phyloP scores from a whole-genome alignment of 2,888 invertebrate species.

The Agriopis marginaria region DNA sequence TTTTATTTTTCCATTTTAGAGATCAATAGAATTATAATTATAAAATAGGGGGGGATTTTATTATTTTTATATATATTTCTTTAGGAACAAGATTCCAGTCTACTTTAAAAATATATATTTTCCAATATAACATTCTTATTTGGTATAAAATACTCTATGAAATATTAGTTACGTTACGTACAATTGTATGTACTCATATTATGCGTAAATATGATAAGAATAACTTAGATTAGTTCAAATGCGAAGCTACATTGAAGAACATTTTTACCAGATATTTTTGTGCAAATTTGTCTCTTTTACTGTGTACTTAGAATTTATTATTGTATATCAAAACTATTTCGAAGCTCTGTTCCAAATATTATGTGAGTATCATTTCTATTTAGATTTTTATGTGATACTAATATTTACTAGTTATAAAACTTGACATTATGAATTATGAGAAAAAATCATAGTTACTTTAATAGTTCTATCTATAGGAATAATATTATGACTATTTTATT shows the following conservation, averaged over 20 bases:
- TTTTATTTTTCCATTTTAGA: conserved; percentile 20
- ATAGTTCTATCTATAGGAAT: conserved; percentile 12
- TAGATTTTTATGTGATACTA: not conserved
- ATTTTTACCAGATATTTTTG: not conserved
- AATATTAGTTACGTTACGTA: conserved; percentile 2
- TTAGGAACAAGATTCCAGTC: conserved; percentile 26
- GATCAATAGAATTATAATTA: conserved; percentile 16
- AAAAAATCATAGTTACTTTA: not conserved
- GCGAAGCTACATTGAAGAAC: not conserved
- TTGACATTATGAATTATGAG: conserved; percentile 3
- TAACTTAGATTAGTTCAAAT: not conserved
- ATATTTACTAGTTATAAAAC: not conserved
- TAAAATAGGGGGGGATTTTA: not conserved
- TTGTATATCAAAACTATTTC: not conserved
- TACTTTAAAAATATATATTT: not conserved
- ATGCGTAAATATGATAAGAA: conserved; percentile 13
- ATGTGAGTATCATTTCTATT: not conserved
- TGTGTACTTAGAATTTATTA: not conserved
- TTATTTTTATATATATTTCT: conserved; percentile 2
- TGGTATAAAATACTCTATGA: conserved; percentile 18
- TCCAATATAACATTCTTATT: not conserved
- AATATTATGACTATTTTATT: conserved; percentile 19
- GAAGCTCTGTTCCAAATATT: not conserved
- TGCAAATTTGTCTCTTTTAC: not conserved
- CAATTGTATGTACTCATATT: conserved; percentile 29